Conservation (phyloP, 2,113 vertebrate species). For the Terrapene triunguis region DNA sequence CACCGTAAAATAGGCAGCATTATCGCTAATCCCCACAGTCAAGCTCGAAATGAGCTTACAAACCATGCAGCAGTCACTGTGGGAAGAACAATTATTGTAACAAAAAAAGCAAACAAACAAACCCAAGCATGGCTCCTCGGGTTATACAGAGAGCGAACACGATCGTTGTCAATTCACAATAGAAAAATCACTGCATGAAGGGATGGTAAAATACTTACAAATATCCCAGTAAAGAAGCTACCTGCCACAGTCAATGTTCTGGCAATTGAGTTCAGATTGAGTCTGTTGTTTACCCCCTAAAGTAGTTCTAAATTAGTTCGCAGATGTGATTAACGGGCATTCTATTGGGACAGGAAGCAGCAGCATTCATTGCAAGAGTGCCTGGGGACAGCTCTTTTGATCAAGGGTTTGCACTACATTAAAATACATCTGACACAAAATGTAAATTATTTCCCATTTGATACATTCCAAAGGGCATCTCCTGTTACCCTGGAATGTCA, state of each 20-base stretch:
- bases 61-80: conserved; percentile 72
- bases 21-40: conserved; percentile 74
- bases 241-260: conserved; percentile 10
- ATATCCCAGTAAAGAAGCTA: conserved; percentile 54
- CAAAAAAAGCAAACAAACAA: conserved; percentile 66
- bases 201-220: conserved; percentile 71
- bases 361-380: conserved; percentile 60
- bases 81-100: conserved; percentile 78
- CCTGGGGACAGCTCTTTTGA: conserved; percentile 39
- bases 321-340: conserved; percentile 48
- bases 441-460: background rate
- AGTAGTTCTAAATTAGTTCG: conserved; percentile 46
- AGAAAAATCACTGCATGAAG: conserved; percentile 70
- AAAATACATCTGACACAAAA: conserved; percentile 36
- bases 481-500: background rate
- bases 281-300: conserved; percentile 54
- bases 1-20: conserved; percentile 71
- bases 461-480: background rate
- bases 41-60: conserved; percentile 76
- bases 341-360: background rate
- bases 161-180: conserved; percentile 65
- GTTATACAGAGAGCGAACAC: conserved; percentile 51
- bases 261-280: conserved; percentile 20
- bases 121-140: conserved; percentile 30
- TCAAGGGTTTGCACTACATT: conserved; percentile 49